phyloP scores from a whole-genome alignment of 2,797 vertebrate species.

The Alosa sapidissima region DNA sequence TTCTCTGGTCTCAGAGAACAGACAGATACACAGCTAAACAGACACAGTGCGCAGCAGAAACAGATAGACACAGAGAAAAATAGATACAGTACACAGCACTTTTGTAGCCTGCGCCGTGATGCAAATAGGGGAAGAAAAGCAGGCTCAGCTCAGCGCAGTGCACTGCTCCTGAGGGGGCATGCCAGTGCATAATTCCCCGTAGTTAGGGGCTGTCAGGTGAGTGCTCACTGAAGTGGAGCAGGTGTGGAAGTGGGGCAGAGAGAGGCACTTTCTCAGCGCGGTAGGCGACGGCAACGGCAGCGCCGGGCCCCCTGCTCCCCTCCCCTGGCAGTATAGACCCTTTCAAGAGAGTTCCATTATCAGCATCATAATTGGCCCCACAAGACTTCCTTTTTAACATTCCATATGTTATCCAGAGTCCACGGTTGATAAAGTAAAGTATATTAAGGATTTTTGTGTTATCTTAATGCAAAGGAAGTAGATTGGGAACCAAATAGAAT shows the following conservation, averaged over 20 bases:
- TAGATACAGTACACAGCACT: not conserved
- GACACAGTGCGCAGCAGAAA: not conserved
- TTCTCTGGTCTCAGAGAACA: no score
- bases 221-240: not conserved
- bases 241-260: constrained; percentile 13
- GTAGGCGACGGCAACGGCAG: not conserved
- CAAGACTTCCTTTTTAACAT: no score
- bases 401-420: no score
- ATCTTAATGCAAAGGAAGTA: no score
- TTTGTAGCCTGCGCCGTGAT: not conserved
- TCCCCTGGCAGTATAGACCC: not conserved
- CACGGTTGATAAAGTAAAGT: no score
- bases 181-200: not conserved
- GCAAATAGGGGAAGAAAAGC: not conserved
- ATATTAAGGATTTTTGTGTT: no score
- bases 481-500: no score
- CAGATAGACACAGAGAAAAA: no score
- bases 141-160: not conserved
- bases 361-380: no score
- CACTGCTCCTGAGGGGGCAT: not conserved
- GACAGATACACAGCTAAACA: no score
- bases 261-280: not conserved
- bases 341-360: no score
- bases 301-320: not conserved
- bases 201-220: constrained; percentile 9